Evolutionary conservation across 64 coral and sea anemone species (phyloP).

Genomic region (Pocillopora damicornis): DNA sequence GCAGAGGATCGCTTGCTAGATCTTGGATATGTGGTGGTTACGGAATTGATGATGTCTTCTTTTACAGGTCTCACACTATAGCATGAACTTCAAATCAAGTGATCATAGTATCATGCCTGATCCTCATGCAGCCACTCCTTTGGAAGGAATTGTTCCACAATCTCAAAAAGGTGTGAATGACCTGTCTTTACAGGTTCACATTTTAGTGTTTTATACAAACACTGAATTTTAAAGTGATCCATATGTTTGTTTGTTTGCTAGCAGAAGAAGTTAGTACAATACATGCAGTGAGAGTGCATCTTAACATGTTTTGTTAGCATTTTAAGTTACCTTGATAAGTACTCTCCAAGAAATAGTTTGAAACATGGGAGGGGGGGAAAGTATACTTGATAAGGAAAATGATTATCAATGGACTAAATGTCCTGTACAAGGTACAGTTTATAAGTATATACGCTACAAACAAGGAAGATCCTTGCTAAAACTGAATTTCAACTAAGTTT

Average conservation of each 20-base stretch:
- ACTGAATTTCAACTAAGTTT: too few relatives aligned
- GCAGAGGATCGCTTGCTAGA: background rate
- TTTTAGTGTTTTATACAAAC: background rate
- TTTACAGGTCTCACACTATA: conserved; percentile 39
- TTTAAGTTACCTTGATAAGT: too few relatives aligned
- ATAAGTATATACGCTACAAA: too few relatives aligned
- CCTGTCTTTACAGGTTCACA: background rate
- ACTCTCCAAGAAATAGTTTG: too few relatives aligned
- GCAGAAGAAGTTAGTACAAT: background rate
- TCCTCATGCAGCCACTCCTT: conserved; percentile 32
- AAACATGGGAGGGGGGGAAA: too few relatives aligned
- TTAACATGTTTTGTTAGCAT: too few relatives aligned
- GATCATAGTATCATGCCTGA: conserved; percentile 42
- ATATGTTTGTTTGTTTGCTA: background rate
- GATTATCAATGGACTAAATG: too few relatives aligned
- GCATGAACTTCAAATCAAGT: conserved; percentile 48
- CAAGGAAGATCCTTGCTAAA: too few relatives aligned
- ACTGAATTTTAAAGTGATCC: background rate
- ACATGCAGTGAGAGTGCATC: too few relatives aligned
- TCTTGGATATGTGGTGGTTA: background rate
- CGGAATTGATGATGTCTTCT: background rate
- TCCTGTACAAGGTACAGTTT: too few relatives aligned
- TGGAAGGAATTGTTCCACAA: conserved; percentile 37
- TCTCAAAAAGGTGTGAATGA: conserved; percentile 19
- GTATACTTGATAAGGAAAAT: too few relatives aligned